Conservation (phyloP, 2,797 vertebrate genomes). For the Melanogrammus aeglefinus region DNA sequence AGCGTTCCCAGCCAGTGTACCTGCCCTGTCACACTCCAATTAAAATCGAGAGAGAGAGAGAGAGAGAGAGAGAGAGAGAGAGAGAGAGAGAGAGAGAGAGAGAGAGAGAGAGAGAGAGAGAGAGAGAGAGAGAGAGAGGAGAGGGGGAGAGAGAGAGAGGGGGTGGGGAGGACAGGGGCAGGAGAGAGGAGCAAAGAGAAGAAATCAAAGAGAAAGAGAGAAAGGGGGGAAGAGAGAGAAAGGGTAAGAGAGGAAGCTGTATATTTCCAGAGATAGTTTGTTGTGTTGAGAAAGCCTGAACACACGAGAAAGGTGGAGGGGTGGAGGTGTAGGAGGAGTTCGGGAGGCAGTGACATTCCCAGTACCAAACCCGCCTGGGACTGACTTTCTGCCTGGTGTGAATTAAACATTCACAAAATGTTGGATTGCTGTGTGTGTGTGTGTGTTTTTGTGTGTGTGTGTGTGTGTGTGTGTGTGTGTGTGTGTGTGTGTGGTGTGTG, state of each 20-base stretch:
- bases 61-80: not conserved
- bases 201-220: not conserved
- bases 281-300: not conserved
- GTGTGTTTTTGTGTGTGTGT: not conserved
- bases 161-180: not conserved
- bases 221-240: not conserved
- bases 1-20: conserved; percentile 44
- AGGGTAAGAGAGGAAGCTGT: not conserved
- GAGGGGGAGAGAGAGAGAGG: not conserved
- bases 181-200: not conserved
- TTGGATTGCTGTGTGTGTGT: not conserved
- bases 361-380: not conserved
- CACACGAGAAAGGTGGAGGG: not conserved
- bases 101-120: not conserved
- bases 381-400: not conserved
- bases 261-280: not conserved
- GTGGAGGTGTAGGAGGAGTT: not conserved
- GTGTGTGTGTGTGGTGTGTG: not conserved
- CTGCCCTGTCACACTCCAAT: conserved; percentile 63
- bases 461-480: not conserved
- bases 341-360: too few species aligned
- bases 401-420: not conserved
- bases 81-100: not conserved
- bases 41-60: conserved; percentile 50
- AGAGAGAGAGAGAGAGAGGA: conserved; percentile 32